Conservation (phyloP, 2,888 invertebrate genomes). For the Machimus rusticus region DNA sequence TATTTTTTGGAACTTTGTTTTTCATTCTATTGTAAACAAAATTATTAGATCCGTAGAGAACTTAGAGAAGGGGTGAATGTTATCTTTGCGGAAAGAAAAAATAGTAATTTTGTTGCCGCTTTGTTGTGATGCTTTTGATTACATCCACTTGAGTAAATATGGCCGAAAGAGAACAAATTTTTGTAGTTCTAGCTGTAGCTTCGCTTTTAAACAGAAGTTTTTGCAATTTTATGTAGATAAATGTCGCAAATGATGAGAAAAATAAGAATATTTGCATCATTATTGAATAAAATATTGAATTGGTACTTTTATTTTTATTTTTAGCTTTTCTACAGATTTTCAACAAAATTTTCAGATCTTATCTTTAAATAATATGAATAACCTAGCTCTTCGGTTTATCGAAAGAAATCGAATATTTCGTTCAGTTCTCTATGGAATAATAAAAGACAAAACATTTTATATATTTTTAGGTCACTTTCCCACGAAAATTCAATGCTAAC, state of each 20-base stretch:
- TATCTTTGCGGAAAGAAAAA: neutral
- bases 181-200: neutral
- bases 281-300: neutral
- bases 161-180: neutral
- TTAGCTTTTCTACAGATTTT: no score
- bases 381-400: no score
- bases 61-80: neutral
- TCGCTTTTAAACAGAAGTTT: neutral
- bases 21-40: neutral
- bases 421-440: neutral
- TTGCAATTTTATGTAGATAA: neutral
- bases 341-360: no score
- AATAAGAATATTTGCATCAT: neutral
- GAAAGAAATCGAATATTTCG: neutral
- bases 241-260: neutral
- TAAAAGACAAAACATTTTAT: neutral
- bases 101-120: neutral
- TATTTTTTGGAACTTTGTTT: neutral
- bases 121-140: neutral
- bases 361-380: no score
- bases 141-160: neutral
- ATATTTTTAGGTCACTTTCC: neutral
- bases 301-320: no score
- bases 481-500: neutral
- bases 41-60: neutral